A percentile compares a stretch with the other conserved stretches of the same genome.
phyloP scores from a whole-genome alignment of 2,797 vertebrate genomes.

The Mallotus villosus region DNA sequence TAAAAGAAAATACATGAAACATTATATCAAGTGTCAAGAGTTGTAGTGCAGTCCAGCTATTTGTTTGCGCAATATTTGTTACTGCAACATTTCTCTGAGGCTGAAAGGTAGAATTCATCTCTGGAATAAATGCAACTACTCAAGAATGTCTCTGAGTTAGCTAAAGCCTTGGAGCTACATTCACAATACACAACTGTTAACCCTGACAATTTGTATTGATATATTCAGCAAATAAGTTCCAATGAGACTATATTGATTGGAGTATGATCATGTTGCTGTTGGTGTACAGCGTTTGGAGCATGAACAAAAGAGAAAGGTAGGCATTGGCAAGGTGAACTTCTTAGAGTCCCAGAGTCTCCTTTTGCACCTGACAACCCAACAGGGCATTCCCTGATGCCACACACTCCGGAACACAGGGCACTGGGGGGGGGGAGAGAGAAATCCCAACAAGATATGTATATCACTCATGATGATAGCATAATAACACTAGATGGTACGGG shows the following conservation, averaged over 20 bases:
- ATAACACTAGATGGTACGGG: neutral
- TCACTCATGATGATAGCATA: neutral
- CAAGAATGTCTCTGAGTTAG: too few species aligned
- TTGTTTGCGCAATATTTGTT: too few species aligned
- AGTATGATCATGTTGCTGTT: neutral
- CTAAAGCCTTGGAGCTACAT: too few species aligned
- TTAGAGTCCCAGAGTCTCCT: constrained; percentile 51
- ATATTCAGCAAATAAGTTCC: neutral
- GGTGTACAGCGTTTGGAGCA: neutral
- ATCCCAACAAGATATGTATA: neutral
- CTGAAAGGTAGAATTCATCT: too few species aligned
- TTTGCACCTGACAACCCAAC: constrained; percentile 48
- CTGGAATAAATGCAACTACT: too few species aligned
- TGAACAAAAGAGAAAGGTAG: neutral
- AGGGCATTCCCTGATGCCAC: constrained; percentile 55
- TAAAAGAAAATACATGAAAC: too few species aligned
- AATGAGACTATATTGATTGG: neutral
- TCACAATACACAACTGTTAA: too few species aligned
- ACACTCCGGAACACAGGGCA: constrained; percentile 40
- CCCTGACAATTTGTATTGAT: neutral
- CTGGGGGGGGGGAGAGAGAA: constrained; percentile 31
- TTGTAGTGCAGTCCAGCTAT: too few species aligned
- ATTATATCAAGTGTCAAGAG: too few species aligned
- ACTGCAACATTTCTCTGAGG: too few species aligned
- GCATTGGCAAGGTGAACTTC: neutral